phyloP scores from a whole-genome alignment of 1,140 invertebrate genomes.

The Antheraea mylitta region DNA sequence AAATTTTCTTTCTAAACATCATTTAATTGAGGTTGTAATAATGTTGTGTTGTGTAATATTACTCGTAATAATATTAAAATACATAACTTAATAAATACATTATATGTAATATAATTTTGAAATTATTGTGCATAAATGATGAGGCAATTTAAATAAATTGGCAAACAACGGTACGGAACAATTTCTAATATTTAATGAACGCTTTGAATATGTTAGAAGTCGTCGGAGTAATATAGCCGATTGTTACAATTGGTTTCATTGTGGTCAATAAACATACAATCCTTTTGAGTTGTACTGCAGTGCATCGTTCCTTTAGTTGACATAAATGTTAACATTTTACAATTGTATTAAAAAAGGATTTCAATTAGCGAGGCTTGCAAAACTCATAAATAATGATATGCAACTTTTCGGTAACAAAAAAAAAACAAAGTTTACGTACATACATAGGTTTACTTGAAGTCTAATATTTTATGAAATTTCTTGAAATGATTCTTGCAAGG shows the following conservation, averaged over 20 bases:
- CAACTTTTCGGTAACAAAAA: neutral
- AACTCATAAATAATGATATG: too few relatives aligned
- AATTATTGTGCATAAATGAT: too few relatives aligned
- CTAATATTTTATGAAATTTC: too few relatives aligned
- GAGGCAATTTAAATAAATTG: neutral
- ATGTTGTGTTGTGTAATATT: too few relatives aligned
- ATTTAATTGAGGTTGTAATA: too few relatives aligned
- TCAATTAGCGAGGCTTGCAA: neutral
- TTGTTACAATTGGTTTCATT: slow-evolving; percentile 50
- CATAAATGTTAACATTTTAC: neutral
- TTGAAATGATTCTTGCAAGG: too few relatives aligned
- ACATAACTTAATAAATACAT: too few relatives aligned
- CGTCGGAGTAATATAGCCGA: slow-evolving; percentile 23
- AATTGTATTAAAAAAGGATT: neutral
- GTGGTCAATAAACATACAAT: slow-evolving; percentile 21
- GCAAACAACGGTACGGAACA: neutral
- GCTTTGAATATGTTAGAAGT: neutral
- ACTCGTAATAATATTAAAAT: too few relatives aligned
- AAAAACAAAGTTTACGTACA: too few relatives aligned
- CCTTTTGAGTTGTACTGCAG: neutral
- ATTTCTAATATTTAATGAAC: neutral
- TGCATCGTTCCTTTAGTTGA: neutral
- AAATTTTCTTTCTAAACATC: too few relatives aligned
- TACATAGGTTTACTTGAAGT: too few relatives aligned
- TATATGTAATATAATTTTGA: too few relatives aligned